These are phyloP conservation scores for Clivina fossor DNA, from an alignment of 2,888 invertebrate genomes.

Conservation along the genomic window DNA sequence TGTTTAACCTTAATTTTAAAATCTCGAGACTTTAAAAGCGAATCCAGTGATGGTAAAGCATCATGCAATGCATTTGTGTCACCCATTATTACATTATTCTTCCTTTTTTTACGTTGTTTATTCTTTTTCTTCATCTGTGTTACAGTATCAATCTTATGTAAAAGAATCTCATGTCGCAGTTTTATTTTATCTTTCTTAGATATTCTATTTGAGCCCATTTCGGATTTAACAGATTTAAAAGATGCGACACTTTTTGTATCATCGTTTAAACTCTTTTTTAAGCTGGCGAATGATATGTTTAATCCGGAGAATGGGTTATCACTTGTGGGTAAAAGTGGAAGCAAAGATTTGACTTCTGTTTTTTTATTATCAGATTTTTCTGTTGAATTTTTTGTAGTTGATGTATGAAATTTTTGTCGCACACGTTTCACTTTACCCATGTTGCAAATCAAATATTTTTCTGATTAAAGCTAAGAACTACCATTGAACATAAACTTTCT, in stretches of 20 bases:
- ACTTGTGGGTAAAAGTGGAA: constrained; percentile 24
- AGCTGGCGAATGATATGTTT: constrained; percentile 39
- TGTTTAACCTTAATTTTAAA: constrained; percentile 19
- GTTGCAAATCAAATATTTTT: no score
- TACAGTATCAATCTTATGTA: constrained; percentile 47
- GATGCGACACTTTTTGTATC: constrained; percentile 46
- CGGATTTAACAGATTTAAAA: constrained; percentile 46
- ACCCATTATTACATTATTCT: constrained; percentile 44
- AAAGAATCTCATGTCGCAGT: constrained; percentile 44
- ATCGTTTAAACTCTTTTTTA: constrained; percentile 41
- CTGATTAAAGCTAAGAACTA: no score
- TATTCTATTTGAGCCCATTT: constrained; percentile 40
- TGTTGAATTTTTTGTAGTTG: neutral
- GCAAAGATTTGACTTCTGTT: neutral
- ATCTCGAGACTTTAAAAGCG: constrained; percentile 38
- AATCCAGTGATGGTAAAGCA: constrained; percentile 48
- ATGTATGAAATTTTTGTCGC: constrained; percentile 4
- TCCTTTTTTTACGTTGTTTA: constrained; percentile 44
- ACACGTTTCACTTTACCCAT: constrained; percentile 16
- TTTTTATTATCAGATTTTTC: constrained; percentile 1
- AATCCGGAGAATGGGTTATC: constrained; percentile 43
- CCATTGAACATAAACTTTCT: no score
- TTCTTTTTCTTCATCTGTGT: constrained; percentile 45
- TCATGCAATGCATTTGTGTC: constrained; percentile 48
- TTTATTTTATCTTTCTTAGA: constrained; percentile 49